Conservation (phyloP, 2,113 vertebrate genomes). For the Anoura caudifer region DNA sequence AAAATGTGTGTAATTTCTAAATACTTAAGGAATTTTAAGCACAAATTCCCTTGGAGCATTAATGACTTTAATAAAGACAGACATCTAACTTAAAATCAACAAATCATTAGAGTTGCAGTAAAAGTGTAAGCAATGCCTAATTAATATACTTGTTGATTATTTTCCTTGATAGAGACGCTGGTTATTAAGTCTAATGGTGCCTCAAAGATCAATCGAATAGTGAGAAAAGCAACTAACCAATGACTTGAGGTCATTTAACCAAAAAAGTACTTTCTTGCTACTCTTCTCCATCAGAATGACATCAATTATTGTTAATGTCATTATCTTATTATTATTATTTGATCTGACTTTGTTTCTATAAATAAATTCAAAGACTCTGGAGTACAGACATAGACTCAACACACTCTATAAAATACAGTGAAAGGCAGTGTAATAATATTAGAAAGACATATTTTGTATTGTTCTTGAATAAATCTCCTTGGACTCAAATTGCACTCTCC, state of each 20-base stretch:
- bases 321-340: background rate
- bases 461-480: background rate
- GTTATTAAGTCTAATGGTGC: constrained; percentile 54
- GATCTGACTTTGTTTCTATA: background rate
- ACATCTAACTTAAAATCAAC: constrained; percentile 57
- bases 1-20: constrained; percentile 55
- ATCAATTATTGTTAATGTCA: background rate
- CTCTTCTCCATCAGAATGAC: background rate
- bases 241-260: constrained; percentile 23
- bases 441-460: background rate
- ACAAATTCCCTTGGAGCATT: constrained; percentile 57
- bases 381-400: background rate
- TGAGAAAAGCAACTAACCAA: constrained; percentile 22
- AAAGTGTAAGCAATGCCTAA: constrained; percentile 64
- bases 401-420: background rate
- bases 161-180: constrained; percentile 59
- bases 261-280: constrained; percentile 18
- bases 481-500: background rate
- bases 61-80: constrained; percentile 61
- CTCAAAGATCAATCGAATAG: constrained; percentile 28
- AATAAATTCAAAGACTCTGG: background rate
- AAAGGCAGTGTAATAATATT: background rate
- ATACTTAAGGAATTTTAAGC: constrained; percentile 51
- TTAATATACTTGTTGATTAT: constrained; percentile 64
- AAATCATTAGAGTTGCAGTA: constrained; percentile 58